Base-by-base conservation (phyloP, 35 echinoderm and acorn worm genomes). In the Heliocidaris erythrogramma region DNA sequence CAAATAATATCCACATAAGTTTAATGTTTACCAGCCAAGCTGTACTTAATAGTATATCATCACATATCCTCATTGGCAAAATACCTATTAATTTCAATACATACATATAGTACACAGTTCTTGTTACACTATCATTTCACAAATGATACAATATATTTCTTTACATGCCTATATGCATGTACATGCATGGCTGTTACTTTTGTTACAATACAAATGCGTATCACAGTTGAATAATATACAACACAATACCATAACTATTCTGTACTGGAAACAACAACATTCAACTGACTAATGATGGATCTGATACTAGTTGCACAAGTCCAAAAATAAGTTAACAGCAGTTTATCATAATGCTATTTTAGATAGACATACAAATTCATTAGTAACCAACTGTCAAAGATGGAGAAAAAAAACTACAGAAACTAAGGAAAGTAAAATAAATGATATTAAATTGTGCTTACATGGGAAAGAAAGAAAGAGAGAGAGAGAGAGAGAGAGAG, bases 1-100 rank as follows among this genome's bases (percentile, higher is more conserved):
- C 48, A 61, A 50, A 56, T 93, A 56, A 61, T 93, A 93, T 61
- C 48, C 17, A 61, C n/a, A 50, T 56, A 56, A 32, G 50, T 93
- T 50, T 59, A 60, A 93, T 93, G 32, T 47, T 27, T 11, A 31
- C 30, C 59, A 50, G 92, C 48, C 32, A 90, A 42, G 32, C 48
- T 90, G 32, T 90, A 24, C 48, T 18, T 16, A 90, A 30, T 49
- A 14, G 13, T 90, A 49, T 90, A 90, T 49, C 48, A 90, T 42
- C 88, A 42, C 32, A 48, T 21, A 49, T 90, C 48, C 48, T 18
- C 13, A 18, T 48, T 48, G 88, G 17, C 88, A 90, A 48, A 42
- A 49, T 90, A 49, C 32, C 88, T 49, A 48, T 90, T 90, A 21
- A 42, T 35, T 48, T 48, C 65, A 78, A 78, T 78, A 78, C 65